Conservation (phyloP, 2,113 vertebrate genomes). For the Etheostoma spectabile region DNA sequence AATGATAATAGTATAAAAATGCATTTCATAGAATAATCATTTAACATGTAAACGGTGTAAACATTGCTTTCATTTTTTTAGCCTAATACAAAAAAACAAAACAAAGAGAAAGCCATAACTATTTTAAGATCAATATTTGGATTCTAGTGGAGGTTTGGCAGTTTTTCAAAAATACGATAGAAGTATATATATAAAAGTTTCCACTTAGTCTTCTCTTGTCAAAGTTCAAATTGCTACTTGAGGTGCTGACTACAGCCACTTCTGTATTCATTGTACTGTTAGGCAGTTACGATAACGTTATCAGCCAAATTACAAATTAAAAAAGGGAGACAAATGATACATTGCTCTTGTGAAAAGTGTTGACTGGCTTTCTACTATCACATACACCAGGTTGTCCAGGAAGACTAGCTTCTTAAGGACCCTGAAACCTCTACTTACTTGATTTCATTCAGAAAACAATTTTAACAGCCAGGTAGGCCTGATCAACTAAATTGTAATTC, state of each 20-base stretch:
- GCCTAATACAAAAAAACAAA: not conserved
- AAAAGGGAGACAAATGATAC: not conserved
- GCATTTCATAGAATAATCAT: slow-evolving; percentile 37
- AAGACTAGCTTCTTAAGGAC: slow-evolving; percentile 2
- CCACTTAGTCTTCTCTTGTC: not conserved
- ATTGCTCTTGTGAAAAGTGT: not conserved
- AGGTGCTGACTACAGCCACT: not conserved
- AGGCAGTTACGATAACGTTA: not conserved
- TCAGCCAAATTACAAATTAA: not conserved
- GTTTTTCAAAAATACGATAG: not conserved
- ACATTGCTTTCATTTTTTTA: slow-evolving; percentile 12
- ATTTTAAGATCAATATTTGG: slow-evolving; percentile 17
- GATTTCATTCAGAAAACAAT: not conserved
- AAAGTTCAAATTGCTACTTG: not conserved
- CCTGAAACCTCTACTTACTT: not conserved
- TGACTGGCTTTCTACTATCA: not conserved
- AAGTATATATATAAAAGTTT: not conserved
- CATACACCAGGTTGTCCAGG: not conserved
- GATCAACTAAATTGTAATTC: not conserved
- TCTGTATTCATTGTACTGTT: not conserved
- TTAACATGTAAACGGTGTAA: slow-evolving; percentile 38
- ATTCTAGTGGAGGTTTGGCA: not conserved
- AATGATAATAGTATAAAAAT: slow-evolving; percentile 35
- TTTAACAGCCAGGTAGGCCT: not conserved
- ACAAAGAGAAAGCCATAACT: not conserved